Evolutionary conservation across 1,140 invertebrate genomes (phyloP).

Genomic region (Centruroides vittatus): DNA sequence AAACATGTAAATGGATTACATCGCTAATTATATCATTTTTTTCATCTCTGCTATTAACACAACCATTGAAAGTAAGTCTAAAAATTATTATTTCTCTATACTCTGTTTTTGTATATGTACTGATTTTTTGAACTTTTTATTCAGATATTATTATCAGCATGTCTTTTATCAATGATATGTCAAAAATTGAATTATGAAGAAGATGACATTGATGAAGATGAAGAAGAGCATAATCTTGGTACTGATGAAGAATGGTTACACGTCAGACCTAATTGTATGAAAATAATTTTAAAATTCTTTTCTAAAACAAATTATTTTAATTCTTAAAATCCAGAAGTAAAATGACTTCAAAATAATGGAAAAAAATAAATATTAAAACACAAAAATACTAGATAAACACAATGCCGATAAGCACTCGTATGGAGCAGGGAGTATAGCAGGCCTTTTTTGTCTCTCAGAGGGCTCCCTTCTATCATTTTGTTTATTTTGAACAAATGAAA

Average conservation of each 20-base stretch:
- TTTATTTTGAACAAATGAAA: no score
- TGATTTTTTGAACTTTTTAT: not conserved
- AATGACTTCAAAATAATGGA: no score
- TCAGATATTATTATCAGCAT: conserved; percentile 4
- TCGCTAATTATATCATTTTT: conserved; percentile 33
- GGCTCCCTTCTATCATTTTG: no score
- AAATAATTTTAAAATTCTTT: not conserved
- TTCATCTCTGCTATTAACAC: conserved; percentile 31
- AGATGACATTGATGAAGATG: conserved; percentile 9
- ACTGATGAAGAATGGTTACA: conserved; percentile 12
- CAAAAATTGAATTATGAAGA: conserved; percentile 3
- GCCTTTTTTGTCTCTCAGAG: no score
- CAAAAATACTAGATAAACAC: no score
- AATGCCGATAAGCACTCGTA: no score
- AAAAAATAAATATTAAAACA: no score
- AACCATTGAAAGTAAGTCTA: conserved; percentile 30
- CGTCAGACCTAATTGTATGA: not conserved
- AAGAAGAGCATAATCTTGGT: conserved; percentile 10
- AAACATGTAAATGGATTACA: conserved; percentile 32
- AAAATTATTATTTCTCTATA: not conserved
- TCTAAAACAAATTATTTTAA: no score
- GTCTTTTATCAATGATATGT: no score
- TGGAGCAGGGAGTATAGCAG: no score
- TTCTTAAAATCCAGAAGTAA: no score
- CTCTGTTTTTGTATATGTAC: not conserved